These are phyloP conservation scores for Hydrochoerus hydrochaeris DNA, from an alignment of 2,113 vertebrate species.

Conservation along the genomic window DNA sequence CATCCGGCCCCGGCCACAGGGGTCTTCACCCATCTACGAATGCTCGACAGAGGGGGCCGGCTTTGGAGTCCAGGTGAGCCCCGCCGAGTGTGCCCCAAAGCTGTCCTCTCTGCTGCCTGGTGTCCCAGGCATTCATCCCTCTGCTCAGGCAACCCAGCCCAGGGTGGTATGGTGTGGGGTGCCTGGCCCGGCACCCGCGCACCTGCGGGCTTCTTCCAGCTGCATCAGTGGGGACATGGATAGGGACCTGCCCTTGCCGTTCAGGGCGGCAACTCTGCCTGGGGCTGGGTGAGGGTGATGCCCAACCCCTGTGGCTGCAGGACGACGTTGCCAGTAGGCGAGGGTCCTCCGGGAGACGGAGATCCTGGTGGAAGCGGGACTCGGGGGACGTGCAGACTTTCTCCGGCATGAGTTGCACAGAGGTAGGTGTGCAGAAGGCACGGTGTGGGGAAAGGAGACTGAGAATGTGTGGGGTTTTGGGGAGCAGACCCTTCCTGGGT, in stretches of 20 bases:
- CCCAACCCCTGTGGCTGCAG: conserved; percentile 74
- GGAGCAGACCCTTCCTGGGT: background rate
- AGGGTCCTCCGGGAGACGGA: conserved; percentile 77
- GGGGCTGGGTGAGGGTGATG: background rate
- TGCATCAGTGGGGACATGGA: background rate
- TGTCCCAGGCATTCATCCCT: background rate
- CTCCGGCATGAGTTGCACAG: conserved; percentile 89
- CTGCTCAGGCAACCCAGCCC: background rate
- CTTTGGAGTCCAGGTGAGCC: conserved; percentile 88
- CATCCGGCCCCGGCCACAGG: conserved; percentile 95
- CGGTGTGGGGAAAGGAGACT: accelerated
- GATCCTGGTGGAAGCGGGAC: conserved; percentile 77
- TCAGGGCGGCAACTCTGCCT: background rate
- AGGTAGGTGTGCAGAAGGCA: conserved; percentile 86
- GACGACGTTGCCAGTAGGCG: conserved; percentile 74
- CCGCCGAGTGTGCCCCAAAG: background rate
- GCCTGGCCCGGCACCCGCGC: no score
- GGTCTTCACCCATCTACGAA: conserved; percentile 97
- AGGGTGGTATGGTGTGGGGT: background rate
- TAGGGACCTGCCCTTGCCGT: background rate
- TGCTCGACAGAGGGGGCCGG: conserved; percentile 87
- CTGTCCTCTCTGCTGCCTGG: no score
- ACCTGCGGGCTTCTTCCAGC: background rate
- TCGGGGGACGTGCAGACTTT: conserved; percentile 83
- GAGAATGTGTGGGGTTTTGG: background rate